Percentiles rank a stretch among this genome's conserved stretches.
These are phyloP conservation scores for Ips nitidus DNA, from an alignment of 1,140 invertebrate species.

Conservation along the genomic window DNA sequence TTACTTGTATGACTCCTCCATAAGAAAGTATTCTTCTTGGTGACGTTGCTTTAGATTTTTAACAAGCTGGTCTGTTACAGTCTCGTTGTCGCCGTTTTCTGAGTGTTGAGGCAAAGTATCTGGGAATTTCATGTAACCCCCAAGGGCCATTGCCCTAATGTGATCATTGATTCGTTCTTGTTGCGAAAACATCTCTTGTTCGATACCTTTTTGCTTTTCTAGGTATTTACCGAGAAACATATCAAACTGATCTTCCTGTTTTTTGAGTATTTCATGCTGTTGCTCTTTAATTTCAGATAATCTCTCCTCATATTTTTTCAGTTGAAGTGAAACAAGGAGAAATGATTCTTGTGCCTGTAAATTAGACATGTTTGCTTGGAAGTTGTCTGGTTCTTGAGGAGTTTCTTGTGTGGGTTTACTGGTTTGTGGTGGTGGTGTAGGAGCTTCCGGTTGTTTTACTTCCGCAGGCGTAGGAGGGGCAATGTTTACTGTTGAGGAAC, in stretches of 20 bases:
- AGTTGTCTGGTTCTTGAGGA: slow-evolving; percentile 1
- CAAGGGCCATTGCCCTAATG: slow-evolving; percentile 53
- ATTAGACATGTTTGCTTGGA: slow-evolving; percentile 49
- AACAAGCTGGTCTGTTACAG: slow-evolving; percentile 40
- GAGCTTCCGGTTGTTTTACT: not conserved
- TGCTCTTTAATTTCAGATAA: slow-evolving; percentile 54
- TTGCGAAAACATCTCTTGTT: slow-evolving; percentile 55
- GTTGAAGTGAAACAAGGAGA: slow-evolving; percentile 54
- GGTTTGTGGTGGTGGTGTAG: not conserved
- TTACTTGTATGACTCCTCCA: slow-evolving; percentile 57
- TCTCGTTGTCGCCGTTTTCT: slow-evolving; percentile 43
- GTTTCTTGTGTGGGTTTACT: not conserved
- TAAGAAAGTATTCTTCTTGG: slow-evolving; percentile 56
- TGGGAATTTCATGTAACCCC: not conserved
- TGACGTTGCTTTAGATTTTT: slow-evolving; percentile 53
- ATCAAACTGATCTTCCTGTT: slow-evolving; percentile 56
- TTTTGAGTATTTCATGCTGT: slow-evolving; percentile 52
- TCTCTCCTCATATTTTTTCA: slow-evolving; percentile 56
- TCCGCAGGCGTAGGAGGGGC: slow-evolving; percentile 30
- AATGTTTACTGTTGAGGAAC: slow-evolving; percentile 14
- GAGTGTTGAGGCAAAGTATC: not conserved
- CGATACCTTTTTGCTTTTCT: slow-evolving; percentile 55
- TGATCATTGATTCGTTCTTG: slow-evolving; percentile 58
- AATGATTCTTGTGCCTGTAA: slow-evolving; percentile 57
- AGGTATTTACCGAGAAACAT: slow-evolving; percentile 54